A percentile compares a stretch with the other conserved stretches of the same genome.
These are phyloP conservation scores for Melanaphis sacchari DNA, from an alignment of 1,140 invertebrate genomes.

Conservation along the genomic window DNA sequence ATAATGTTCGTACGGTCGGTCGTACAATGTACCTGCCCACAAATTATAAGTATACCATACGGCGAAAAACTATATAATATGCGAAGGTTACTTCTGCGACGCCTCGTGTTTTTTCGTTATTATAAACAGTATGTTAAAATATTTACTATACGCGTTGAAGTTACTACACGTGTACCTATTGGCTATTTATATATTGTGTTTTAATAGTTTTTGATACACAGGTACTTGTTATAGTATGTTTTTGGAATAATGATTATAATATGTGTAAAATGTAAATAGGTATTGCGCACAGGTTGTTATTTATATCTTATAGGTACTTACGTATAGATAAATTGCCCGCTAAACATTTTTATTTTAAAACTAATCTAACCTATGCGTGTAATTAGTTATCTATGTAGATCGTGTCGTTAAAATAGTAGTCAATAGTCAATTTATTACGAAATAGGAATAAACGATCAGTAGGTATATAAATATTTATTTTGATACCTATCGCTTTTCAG, in stretches of 20 bases:
- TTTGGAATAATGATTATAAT: not conserved
- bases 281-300: not conserved
- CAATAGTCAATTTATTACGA: not conserved
- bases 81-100: not conserved
- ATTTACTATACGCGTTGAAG: not conserved
- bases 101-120: not conserved
- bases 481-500: not conserved
- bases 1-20: not conserved
- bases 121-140: slow-evolving; percentile 7
- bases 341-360: not conserved
- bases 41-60: not conserved
- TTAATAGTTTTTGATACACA: not conserved
- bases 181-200: not conserved
- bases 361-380: not conserved
- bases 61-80: not conserved
- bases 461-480: not conserved
- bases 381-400: not conserved
- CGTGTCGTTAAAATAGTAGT: not conserved
- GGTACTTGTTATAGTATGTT: not conserved
- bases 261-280: not conserved
- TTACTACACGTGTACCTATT: not conserved
- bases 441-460: not conserved
- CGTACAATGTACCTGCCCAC: not conserved
- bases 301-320: not conserved
- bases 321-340: too few relatives aligned